Percentiles rank a stretch among this genome's conserved stretches.
These are phyloP conservation scores for Cerceris rybyensis DNA, from an alignment of 2,888 invertebrate genomes.

Conservation along the genomic window DNA sequence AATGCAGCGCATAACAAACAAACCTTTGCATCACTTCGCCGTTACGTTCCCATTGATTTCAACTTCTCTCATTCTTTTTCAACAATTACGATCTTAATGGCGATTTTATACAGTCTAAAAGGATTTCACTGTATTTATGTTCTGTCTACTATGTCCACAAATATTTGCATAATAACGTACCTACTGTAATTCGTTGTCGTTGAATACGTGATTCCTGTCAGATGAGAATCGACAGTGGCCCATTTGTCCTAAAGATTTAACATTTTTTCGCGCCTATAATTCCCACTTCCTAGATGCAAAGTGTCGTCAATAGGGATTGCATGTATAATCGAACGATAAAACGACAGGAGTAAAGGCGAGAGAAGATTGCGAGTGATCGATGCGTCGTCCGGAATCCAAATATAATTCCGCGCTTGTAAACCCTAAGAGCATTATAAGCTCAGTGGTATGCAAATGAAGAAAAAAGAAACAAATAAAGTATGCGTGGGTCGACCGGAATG, in stretches of 20 bases:
- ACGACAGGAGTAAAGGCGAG: conserved; percentile 16
- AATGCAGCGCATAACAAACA: conserved; percentile 57
- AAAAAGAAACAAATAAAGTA: conserved; percentile 53
- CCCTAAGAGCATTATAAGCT: conserved; percentile 68
- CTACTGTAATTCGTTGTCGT: too few relatives aligned
- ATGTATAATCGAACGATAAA: conserved; percentile 30
- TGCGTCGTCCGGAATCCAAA: conserved; percentile 33
- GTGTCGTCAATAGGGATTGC: conserved; percentile 8
- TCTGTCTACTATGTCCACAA: too few relatives aligned
- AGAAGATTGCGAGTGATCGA: conserved; percentile 45
- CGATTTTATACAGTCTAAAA: neutral
- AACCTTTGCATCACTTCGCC: conserved; percentile 15
- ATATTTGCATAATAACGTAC: too few relatives aligned
- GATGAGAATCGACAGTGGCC: too few relatives aligned
- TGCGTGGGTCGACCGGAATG: conserved; percentile 56
- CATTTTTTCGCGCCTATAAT: neutral
- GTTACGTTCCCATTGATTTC: neutral
- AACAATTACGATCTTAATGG: neutral
- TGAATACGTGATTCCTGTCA: too few relatives aligned
- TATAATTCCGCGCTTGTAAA: conserved; percentile 60
- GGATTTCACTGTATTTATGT: too few relatives aligned
- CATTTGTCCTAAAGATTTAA: too few relatives aligned
- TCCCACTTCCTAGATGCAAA: neutral
- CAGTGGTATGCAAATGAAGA: conserved; percentile 48
- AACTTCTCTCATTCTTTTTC: conserved; percentile 8